Evolutionary conservation across 2,888 invertebrate species (phyloP).

Genomic region (Frankliniella fusca): DNA sequence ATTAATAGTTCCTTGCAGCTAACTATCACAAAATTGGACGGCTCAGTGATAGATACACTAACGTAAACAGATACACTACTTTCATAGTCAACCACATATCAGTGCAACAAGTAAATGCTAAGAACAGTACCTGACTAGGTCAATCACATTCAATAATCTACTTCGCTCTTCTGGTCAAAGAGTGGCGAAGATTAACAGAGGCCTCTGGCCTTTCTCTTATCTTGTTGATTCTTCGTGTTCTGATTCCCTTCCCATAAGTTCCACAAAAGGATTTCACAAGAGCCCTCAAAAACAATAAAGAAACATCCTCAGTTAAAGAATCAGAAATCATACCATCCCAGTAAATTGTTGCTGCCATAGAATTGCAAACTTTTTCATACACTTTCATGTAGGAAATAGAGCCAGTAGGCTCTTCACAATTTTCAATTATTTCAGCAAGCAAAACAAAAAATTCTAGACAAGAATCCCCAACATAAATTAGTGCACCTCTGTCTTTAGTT

Average conservation of each 20-base stretch:
- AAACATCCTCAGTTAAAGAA: background rate
- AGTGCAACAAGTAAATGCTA: too few species aligned
- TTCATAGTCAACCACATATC: too few species aligned
- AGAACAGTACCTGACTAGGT: background rate
- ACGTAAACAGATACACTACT: background rate
- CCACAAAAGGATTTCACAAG: background rate
- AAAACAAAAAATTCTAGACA: background rate
- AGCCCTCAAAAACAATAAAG: background rate
- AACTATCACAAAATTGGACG: too few species aligned
- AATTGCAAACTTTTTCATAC: background rate
- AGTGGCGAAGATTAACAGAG: background rate
- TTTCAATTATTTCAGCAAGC: background rate
- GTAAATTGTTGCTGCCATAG: conserved; percentile 13
- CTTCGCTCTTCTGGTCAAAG: background rate
- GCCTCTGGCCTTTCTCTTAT: background rate
- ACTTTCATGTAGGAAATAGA: background rate
- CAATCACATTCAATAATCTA: conserved; percentile 2
- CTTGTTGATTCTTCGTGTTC: background rate
- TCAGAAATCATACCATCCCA: conserved; percentile 18
- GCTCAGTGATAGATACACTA: background rate
- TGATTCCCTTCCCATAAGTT: conserved; percentile 8
- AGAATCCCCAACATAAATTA: background rate
- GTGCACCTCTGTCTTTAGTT: conserved; percentile 6
- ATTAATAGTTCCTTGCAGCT: background rate
- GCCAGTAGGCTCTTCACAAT: background rate